Conservation (phyloP, 2,888 invertebrate species). For the Diadromus collaris region DNA sequence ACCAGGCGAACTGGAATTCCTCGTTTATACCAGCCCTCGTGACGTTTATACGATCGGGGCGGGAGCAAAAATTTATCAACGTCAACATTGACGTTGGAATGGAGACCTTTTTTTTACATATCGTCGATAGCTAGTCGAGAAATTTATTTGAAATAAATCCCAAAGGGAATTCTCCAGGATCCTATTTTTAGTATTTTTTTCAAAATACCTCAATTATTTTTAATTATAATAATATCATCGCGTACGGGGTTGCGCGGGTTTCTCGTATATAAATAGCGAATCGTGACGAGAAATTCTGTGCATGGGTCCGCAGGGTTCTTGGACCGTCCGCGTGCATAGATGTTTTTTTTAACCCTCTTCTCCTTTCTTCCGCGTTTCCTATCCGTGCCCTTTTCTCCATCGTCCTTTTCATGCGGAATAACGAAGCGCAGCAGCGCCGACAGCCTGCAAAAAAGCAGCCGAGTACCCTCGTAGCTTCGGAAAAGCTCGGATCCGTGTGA, state of each 20-base stretch:
- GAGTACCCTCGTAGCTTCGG: slow-evolving; percentile 43
- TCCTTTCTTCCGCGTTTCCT: slow-evolving; percentile 15
- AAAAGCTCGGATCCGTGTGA: slow-evolving; percentile 41
- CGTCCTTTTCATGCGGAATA: slow-evolving; percentile 59
- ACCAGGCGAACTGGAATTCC: neutral
- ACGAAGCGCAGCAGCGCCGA: slow-evolving; percentile 45
- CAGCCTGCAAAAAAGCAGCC: slow-evolving; percentile 33
- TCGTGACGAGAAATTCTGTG: neutral
- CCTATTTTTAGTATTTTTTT: neutral
- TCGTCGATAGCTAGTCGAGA: neutral
- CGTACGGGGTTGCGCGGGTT: neutral
- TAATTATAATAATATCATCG: neutral
- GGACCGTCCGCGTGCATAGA: neutral
- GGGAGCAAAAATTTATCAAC: neutral
- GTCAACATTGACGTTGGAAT: neutral
- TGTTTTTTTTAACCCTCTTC: slow-evolving; percentile 27
- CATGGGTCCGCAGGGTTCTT: slow-evolving; percentile 2
- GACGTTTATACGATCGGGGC: neutral
- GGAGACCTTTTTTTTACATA: neutral
- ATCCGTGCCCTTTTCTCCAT: slow-evolving; percentile 47
- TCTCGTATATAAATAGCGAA: neutral
- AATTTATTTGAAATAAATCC: neutral
- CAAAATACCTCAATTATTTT: neutral
- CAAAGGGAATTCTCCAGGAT: neutral
- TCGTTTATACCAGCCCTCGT: neutral